Conservation (phyloP, 2,113 vertebrate species). For the Falco punctatus region DNA sequence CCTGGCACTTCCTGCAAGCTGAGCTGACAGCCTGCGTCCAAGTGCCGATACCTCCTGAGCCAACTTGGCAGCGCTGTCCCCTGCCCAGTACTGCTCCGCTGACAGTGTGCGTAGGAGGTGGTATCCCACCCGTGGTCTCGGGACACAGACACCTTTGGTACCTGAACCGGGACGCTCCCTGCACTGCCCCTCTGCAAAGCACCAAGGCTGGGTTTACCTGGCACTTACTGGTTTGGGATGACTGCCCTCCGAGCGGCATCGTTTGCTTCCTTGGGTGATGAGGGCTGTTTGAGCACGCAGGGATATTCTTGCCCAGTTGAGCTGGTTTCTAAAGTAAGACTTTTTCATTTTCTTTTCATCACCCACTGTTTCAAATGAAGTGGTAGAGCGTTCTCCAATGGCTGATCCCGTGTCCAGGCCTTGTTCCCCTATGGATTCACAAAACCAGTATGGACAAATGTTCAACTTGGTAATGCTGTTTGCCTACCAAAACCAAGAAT, state of each 20-base stretch:
- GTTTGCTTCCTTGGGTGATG: neutral
- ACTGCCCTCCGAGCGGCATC: neutral
- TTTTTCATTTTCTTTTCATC: neutral
- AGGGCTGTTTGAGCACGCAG: neutral
- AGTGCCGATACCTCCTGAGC: neutral
- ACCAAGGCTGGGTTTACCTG: neutral
- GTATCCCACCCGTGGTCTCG: rapidly evolving
- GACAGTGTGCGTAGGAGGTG: rapidly evolving
- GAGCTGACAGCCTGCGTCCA: neutral
- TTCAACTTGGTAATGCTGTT: neutral
- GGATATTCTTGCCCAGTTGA: rapidly evolving
- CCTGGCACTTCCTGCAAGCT: rapidly evolving
- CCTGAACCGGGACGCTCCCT: no score
- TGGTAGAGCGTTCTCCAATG: rapidly evolving
- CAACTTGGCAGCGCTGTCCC: neutral
- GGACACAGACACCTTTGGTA: rapidly evolving
- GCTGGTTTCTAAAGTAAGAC: neutral
- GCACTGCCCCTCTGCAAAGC: rapidly evolving
- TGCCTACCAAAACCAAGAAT: neutral
- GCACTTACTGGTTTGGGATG: rapidly evolving
- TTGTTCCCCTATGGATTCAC: neutral
- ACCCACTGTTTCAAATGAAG: neutral
- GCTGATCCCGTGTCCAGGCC: rapidly evolving
- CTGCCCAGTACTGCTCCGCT: rapidly evolving
- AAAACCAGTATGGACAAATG: neutral